Conservation (phyloP, 2,113 vertebrate species). For the Sebastes schlegelii region DNA sequence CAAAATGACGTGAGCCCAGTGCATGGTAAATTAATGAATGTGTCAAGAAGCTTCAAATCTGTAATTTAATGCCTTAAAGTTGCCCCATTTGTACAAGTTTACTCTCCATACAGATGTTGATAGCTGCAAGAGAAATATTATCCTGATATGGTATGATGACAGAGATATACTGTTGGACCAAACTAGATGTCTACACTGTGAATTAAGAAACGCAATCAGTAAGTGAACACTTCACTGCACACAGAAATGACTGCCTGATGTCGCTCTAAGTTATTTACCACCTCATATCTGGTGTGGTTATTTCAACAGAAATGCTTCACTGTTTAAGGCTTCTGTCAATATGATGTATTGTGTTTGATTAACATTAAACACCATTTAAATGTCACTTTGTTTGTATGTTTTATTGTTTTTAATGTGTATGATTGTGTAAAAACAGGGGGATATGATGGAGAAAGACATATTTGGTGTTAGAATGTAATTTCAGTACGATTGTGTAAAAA, state of each 20-base stretch:
- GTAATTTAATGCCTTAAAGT: neutral
- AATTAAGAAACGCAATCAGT: neutral
- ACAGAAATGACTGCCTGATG: neutral
- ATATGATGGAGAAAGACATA: neutral
- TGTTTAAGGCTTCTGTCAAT: neutral
- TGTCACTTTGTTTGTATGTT: neutral
- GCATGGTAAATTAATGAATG: neutral
- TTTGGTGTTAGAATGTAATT: neutral
- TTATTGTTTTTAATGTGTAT: neutral
- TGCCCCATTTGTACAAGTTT: neutral
- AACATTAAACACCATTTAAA: neutral
- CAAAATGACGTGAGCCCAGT: neutral
- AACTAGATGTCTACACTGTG: neutral
- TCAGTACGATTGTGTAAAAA: neutral
- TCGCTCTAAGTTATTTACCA: neutral
- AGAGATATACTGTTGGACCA: neutral
- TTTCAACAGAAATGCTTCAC: neutral
- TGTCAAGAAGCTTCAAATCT: neutral
- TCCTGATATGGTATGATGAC: neutral
- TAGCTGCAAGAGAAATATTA: neutral
- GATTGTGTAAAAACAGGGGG: neutral
- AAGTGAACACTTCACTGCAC: neutral
- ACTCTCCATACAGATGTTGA: neutral
- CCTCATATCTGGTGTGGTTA: neutral
- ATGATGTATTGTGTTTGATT: neutral